These are phyloP conservation scores for Physella acuta DNA, from an alignment of 1,140 invertebrate genomes.

Conservation along the genomic window DNA sequence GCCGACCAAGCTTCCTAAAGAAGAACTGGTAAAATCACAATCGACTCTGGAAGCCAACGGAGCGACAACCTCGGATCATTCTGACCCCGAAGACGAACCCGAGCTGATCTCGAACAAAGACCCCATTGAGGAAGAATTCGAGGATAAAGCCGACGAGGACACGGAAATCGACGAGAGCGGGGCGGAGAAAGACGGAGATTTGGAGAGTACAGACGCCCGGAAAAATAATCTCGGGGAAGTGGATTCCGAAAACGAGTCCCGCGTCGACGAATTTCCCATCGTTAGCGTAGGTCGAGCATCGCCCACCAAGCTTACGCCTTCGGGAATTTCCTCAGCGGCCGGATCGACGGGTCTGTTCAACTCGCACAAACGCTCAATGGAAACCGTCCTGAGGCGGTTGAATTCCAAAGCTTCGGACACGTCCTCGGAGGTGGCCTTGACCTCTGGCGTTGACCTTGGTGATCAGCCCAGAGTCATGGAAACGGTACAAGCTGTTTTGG, in stretches of 20 bases:
- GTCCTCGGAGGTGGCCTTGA: conserved; percentile 24
- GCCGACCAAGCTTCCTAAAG: conserved; percentile 85
- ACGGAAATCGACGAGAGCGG: neutral
- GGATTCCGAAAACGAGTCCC: neutral
- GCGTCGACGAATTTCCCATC: neutral
- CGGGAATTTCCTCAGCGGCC: neutral
- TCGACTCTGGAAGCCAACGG: neutral
- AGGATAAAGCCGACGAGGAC: neutral
- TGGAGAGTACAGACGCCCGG: neutral
- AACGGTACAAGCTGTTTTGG: conserved; percentile 45
- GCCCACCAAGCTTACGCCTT: neutral
- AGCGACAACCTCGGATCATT: too few species aligned
- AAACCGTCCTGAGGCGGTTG: conserved; percentile 48
- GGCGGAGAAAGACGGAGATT: neutral
- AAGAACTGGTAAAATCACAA: conserved; percentile 62
- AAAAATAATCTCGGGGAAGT: neutral
- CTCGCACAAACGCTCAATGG: conserved; percentile 64
- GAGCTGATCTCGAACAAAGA: too few species aligned
- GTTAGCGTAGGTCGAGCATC: neutral
- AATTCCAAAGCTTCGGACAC: conserved; percentile 33
- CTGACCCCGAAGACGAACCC: too few species aligned
- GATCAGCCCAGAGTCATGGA: conserved; percentile 32
- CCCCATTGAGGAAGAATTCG: conserved; percentile 1
- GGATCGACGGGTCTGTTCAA: neutral
- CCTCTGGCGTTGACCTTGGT: conserved; percentile 14